A percentile compares a stretch with the other conserved stretches of the same genome.
These are phyloP conservation scores for Dendroctonus valens DNA, from an alignment of 1,140 invertebrate species.

Conservation along the genomic window DNA sequence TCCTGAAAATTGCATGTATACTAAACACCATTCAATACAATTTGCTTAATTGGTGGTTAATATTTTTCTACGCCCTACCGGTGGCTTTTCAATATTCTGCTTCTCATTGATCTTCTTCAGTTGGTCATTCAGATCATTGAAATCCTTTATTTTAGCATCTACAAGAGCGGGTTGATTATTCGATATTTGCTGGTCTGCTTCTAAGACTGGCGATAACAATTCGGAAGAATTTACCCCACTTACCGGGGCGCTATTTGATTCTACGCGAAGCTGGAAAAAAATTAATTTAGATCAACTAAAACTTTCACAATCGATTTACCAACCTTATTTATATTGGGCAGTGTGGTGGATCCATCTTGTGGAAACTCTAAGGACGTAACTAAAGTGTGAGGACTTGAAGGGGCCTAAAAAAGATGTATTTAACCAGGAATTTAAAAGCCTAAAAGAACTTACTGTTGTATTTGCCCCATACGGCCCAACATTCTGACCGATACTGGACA, in stretches of 20 bases:
- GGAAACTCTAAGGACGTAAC: constrained; percentile 43
- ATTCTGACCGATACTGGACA: constrained; percentile 52
- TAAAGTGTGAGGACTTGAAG: constrained; percentile 43
- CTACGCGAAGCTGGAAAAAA: constrained; percentile 37
- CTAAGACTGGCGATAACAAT: constrained; percentile 43
- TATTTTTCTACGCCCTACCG: background rate
- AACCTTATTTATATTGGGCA: constrained; percentile 21
- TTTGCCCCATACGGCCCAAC: constrained; percentile 24
- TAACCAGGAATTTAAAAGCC: background rate
- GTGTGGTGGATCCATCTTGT: constrained; percentile 23
- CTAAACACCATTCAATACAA: too few relatives aligned
- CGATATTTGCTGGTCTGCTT: constrained; percentile 32
- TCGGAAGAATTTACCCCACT: constrained; percentile 44
- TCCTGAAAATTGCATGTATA: too few relatives aligned
- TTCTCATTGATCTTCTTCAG: constrained; percentile 41
- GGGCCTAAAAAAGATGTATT: constrained; percentile 35
- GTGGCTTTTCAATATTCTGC: constrained; percentile 11
- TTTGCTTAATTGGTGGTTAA: too few relatives aligned
- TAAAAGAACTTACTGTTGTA: constrained; percentile 34
- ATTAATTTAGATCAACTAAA: background rate
- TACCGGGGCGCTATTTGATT: constrained; percentile 36
- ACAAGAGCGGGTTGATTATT: background rate
- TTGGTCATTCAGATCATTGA: constrained; percentile 42
- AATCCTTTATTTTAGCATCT: constrained; percentile 32
- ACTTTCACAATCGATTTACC: background rate